Evolutionary conservation across 2,797 vertebrate species (phyloP).

Genomic region (Tarsius wallacei): DNA sequence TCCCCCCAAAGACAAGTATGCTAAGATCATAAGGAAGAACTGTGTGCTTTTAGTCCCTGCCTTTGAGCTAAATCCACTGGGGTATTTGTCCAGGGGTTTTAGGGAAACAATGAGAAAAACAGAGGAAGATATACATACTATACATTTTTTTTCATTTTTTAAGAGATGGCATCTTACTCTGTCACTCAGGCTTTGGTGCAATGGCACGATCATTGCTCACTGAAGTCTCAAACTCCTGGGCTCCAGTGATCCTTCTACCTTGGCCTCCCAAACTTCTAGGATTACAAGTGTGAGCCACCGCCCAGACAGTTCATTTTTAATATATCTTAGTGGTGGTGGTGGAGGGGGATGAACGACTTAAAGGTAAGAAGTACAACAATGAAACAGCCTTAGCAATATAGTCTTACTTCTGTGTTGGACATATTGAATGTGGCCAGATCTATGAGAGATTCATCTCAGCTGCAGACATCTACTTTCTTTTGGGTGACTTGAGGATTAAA

Average conservation of each 20-base stretch:
- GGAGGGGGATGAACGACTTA: not conserved
- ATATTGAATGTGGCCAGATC: not conserved
- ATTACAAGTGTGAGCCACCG: not conserved
- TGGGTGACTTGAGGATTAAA: not conserved
- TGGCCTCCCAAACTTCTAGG: not conserved
- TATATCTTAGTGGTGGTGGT: not conserved
- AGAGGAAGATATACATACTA: not conserved
- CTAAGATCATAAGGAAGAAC: not conserved
- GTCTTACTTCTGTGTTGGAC: not conserved
- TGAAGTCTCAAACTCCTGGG: not conserved
- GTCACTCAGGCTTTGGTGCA: not conserved
- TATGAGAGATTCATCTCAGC: not conserved
- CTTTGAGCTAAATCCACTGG: not conserved
- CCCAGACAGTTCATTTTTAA: not conserved
- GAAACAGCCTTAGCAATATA: not conserved
- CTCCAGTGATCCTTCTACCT: not conserved
- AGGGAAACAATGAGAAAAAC: not conserved
- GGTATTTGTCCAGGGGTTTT: not conserved
- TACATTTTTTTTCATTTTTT: not conserved
- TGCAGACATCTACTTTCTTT: not conserved
- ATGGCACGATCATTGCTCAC: not conserved
- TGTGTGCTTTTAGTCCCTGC: not conserved
- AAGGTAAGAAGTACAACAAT: not conserved
- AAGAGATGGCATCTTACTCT: not conserved
- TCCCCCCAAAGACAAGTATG: not conserved